phyloP scores from a whole-genome alignment of 1,140 invertebrate genomes.

The Nebria ingens region DNA sequence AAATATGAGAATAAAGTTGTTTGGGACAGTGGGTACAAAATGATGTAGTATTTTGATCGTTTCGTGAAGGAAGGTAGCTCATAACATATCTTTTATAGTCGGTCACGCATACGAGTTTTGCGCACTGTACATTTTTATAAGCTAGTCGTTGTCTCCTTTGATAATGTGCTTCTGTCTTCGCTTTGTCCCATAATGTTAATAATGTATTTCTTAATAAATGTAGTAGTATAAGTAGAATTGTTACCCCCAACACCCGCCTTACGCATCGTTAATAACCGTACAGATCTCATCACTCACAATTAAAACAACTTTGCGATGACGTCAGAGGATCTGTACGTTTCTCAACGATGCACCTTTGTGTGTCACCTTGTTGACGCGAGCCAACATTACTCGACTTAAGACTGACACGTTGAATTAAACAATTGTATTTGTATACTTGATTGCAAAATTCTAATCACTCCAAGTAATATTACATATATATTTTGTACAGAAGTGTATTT shows the following conservation, averaged over 20 bases:
- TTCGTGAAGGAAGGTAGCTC: not conserved
- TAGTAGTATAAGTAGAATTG: not conserved
- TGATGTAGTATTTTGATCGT: not conserved
- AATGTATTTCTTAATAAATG: too few relatives aligned
- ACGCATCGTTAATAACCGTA: not conserved
- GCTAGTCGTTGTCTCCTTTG: constrained; percentile 17
- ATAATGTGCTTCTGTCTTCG: constrained; percentile 32
- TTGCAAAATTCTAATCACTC: constrained; percentile 9
- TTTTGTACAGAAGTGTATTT: constrained; percentile 7
- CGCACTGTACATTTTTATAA: not conserved
- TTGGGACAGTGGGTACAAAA: too few relatives aligned
- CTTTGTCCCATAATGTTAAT: constrained; percentile 11
- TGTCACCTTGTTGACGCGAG: constrained; percentile 2
- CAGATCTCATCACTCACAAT: not conserved
- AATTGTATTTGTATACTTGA: constrained; percentile 6
- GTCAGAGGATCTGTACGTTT: too few relatives aligned
- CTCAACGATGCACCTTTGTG: not conserved
- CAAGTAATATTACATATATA: constrained; percentile 6
- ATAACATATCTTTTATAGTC: not conserved
- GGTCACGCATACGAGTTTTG: not conserved
- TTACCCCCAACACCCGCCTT: not conserved
- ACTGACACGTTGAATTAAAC: not conserved
- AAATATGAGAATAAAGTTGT: too few relatives aligned
- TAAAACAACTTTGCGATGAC: not conserved
- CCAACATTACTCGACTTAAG: constrained; percentile 7